Base-by-base conservation (phyloP, 2,113 vertebrate species). In the Indicator indicator region DNA sequence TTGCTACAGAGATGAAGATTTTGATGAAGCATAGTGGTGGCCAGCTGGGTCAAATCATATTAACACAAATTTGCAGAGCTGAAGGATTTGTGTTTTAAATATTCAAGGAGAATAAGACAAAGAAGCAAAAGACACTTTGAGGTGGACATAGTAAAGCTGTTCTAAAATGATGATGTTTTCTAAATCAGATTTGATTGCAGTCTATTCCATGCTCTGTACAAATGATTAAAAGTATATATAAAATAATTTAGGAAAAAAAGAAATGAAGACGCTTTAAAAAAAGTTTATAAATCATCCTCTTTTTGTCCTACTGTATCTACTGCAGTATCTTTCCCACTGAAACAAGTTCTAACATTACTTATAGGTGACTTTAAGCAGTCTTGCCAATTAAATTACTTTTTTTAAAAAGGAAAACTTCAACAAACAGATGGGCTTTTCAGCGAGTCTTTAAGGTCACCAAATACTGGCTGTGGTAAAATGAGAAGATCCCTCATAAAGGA, bases 371-470 rank as follows among this genome's bases (percentile, higher is more conserved):
- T 75, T 78, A 86, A 75, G 69, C n/a, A 75, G 16, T 73, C 11
- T 27, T 91, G 86, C 44, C 84, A 95, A 65, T 79, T 54, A 93
- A 75, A 58, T 56, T 7, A 28, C 12, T 81, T 77, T 32, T 32
- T 65, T 89, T 68, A 69, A 1, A 82, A 83, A 15, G n/a, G 13
- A 71, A 65, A 91, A 2, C 19, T 93, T 95, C 59, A 65, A 32
- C 30, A 92, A 95, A 94, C 86, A 94, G 83, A 92, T 87, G 86
- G 84, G 59, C 36, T 89, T 89, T 92, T 28, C 78, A 93, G 32
- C 46, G 91, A 94, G 38, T 73, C 78, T 93, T 90, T 91, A 73
- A 94, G 78, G 89, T 94, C 89, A 93, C 64, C 55, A 40, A 92
- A 82, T 62, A 82, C 12, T 87, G 71, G 24, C 21, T 94, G 17